phyloP scores from a whole-genome alignment of 2,113 vertebrate species.

The Odontophorus gujanensis region DNA sequence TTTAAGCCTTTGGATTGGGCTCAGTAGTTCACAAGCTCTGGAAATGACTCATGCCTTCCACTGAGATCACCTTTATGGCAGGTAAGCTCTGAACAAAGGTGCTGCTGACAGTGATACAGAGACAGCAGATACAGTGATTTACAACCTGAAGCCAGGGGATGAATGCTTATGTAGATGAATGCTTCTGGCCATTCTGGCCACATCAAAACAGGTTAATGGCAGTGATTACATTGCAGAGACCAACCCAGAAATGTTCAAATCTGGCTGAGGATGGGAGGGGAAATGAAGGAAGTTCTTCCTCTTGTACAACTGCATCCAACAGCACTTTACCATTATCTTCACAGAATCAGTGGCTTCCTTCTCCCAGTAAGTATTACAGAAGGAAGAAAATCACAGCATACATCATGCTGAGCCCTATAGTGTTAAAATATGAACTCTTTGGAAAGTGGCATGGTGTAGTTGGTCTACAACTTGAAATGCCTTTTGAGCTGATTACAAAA shows the following conservation, averaged over 20 bases:
- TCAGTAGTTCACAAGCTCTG: neutral
- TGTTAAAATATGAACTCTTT: neutral
- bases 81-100: constrained; percentile 23
- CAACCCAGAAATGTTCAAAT: neutral
- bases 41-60: constrained; percentile 47
- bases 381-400: neutral
- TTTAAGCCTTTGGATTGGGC: neutral
- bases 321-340: neutral
- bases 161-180: neutral
- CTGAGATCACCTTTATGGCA: constrained; percentile 32
- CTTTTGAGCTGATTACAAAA: neutral
- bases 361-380: neutral
- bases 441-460: neutral
- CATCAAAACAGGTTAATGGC: neutral
- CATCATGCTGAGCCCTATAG: neutral
- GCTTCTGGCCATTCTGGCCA: neutral
- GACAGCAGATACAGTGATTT: neutral
- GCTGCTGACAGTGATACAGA: neutral
- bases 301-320: neutral
- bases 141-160: rapidly evolving
- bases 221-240: rapidly evolving
- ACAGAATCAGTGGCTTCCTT: neutral
- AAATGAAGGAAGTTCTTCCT: neutral
- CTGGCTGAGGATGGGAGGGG: neutral
- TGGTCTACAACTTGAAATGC: neutral